These are phyloP conservation scores for Sander vitreus DNA, from an alignment of 2,113 vertebrate genomes.

Conservation along the genomic window DNA sequence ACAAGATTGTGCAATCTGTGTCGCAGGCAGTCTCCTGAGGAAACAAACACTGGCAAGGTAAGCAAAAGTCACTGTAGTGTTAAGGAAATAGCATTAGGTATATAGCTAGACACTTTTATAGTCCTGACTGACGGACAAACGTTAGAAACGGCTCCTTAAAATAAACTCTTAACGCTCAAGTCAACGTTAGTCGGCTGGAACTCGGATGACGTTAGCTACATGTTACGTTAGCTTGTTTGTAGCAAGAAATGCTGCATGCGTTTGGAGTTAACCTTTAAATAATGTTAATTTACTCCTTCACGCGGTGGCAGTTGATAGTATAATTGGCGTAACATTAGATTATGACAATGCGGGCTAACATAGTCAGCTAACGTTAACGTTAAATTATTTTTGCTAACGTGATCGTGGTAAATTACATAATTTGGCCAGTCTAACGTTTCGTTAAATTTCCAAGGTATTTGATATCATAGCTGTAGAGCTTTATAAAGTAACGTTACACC, in stretches of 20 bases:
- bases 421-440: neutral
- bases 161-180: neutral
- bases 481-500: neutral
- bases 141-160: neutral
- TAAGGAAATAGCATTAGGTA: neutral
- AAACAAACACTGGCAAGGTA: conserved; percentile 44
- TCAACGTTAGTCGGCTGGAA: neutral
- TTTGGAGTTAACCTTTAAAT: neutral
- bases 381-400: neutral
- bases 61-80: neutral
- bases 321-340: neutral
- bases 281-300: neutral
- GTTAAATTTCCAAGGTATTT: neutral
- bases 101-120: neutral
- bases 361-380: neutral
- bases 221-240: conserved; percentile 2
- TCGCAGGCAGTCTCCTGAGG: conserved; percentile 23
- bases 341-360: neutral
- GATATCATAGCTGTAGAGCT: neutral
- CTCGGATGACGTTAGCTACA: neutral
- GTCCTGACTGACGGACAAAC: too few species aligned
- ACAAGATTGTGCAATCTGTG: conserved; percentile 41
- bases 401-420: neutral
- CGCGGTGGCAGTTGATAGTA: fast-evolving
- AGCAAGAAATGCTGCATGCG: neutral